Evolutionary conservation across 1,140 invertebrate genomes (phyloP), one percentile per base, ranked within the genome.

Genomic region (Bombus impatiens): DNA sequence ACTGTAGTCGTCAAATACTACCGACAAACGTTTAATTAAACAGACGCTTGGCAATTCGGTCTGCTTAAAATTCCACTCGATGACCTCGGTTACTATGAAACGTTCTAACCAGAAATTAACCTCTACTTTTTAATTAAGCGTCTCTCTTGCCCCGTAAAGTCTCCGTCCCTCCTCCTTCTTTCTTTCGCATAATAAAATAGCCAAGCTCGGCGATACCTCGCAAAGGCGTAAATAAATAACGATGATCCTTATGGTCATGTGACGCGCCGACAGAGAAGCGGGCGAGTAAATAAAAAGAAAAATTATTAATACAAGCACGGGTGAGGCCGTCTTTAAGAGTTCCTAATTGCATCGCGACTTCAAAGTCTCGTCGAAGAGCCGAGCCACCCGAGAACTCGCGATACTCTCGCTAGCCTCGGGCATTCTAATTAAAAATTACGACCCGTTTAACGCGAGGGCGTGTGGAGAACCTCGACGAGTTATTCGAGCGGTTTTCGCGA

Each of bases 381-480:
- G n/a, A 53, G 37, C 40, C 40, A 18, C 35, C 67, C 25, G 47
- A 53, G 67, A 40, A 53, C 74, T 53, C 35, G 57, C 47, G n/a
- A 79, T 42, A 47, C 32, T 65, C 44, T 25, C 15, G 42, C 44
- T 25, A 5, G 42, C 44, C 77, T 47, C 37, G 35, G 67, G 67
- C 53, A 59, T 80, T 79, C 77, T 85, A 80, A 85, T 85, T 85
- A 85, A 85, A 85, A 85, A 79, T 85, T 80, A 79, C 32, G n/a
- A 79, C 67, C 77, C 65, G 67, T 59, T 84, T 72, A 72, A 85
- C 67, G 32, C 40, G 67, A 57, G 53, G 32, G 70, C 53, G 59
- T 3, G 68, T 15, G 22, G 15, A 8, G 22, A 5, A 13, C 28
- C 18, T 40, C 42, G n/a, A 35, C 10, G 35, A 47, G 44, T 57